Evolutionary conservation across 2,888 invertebrate species (phyloP), one percentile per base, ranked within the genome.

Genomic region (Psylliodes chrysocephalus): DNA sequence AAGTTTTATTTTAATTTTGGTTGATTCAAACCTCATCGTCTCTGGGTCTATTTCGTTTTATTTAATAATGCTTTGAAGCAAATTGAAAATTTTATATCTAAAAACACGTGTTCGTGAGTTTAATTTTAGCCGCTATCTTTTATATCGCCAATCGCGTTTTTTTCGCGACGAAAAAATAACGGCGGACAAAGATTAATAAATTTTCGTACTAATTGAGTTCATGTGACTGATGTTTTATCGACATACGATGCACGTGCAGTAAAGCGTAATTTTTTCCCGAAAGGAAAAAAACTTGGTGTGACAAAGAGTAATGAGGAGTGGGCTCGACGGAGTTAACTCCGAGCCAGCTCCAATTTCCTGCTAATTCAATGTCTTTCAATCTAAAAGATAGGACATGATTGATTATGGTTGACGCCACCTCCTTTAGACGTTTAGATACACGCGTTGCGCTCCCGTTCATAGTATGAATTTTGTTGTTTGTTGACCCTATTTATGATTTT

Each of bases 301-400:
- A 81, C 81, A 79, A 77, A 78, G 81, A 81, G 75, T 81, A 80
- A 81, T 81, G 81, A 77, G 70, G 64, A 71, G 73, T 72, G 72
- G 63, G 69, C 60, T 55, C 64, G 69, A 22, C 47, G 65, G 70
- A 73, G 70, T 71, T 69, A 68, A 68, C 71, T 73, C 64, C 60
- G 64, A 66, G 75, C 75, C 71, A 76, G 77, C 79, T 79, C 79
- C 81, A 82, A 82, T 82, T 83, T 83, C 83, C 83, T 82, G 82
- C 81, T 82, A 82, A 83, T 83, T 83, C 83, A 83, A 83, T 83
- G 83, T 82, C 82, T 83, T 83, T 83, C 83, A 83, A 83, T 83
- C 82, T 80, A 73, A 79, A 65, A 80, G 82, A 82, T 81, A 81
- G 77, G 76, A 75, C 72, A 79, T 82, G 82, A 82, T 82, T 81